Evolutionary conservation across 2,888 invertebrate species (phyloP).

Genomic region (Danaus chrysippus): DNA sequence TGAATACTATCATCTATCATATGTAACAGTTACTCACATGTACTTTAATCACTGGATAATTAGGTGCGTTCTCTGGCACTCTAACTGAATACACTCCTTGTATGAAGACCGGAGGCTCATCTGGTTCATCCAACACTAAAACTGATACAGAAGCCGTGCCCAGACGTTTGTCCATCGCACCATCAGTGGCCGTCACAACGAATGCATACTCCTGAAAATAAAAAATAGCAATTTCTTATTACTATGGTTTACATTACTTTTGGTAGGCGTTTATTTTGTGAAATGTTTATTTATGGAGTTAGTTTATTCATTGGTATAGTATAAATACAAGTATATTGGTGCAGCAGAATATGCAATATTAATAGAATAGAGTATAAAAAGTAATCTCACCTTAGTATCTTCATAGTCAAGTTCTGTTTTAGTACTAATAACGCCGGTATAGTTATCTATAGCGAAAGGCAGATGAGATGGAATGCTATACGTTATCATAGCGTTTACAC

Average conservation of each 20-base stretch:
- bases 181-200: conserved; percentile 93
- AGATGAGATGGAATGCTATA: conserved; percentile 89
- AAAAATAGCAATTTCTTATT: background rate
- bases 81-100: conserved; percentile 85
- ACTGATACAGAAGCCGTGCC: conserved; percentile 93
- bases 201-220: conserved; percentile 84
- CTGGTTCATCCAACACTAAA: conserved; percentile 87
- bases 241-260: background rate
- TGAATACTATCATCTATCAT: too few relatives aligned
- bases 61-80: conserved; percentile 91
- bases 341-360: too few relatives aligned
- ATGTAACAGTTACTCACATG: conserved; percentile 70
- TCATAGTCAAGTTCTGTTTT: conserved; percentile 89
- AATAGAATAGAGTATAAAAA: too few relatives aligned
- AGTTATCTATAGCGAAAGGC: conserved; percentile 88
- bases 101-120: conserved; percentile 89
- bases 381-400: conserved; percentile 81
- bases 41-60: conserved; percentile 88
- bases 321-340: too few relatives aligned
- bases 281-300: conserved; percentile 3
- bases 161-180: conserved; percentile 89
- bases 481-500: conserved; percentile 88
- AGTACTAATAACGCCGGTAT: conserved; percentile 88
- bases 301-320: too few relatives aligned
- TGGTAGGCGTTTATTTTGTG: background rate